Percentiles rank a stretch among this genome's conserved stretches.
Conservation (phyloP, 2,888 invertebrate genomes). For the Spisula subtruncata region DNA sequence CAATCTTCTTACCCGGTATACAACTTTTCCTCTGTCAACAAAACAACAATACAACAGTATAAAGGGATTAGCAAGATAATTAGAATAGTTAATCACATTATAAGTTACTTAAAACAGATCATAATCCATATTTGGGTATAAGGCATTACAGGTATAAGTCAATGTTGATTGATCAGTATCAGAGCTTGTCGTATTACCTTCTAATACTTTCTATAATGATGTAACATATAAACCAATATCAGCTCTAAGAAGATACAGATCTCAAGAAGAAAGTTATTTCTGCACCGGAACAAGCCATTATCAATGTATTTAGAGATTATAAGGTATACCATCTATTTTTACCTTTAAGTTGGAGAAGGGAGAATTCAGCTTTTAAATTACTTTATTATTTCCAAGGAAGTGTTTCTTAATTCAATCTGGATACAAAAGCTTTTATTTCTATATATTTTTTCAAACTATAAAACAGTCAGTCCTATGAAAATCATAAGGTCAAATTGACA, state of each 20-base stretch:
- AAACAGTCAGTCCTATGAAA: too few species aligned
- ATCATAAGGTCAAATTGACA: too few species aligned
- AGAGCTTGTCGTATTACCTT: neutral
- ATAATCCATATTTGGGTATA: neutral
- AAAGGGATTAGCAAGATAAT: slow-evolving; percentile 43
- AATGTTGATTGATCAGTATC: slow-evolving; percentile 5
- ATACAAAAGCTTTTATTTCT: too few species aligned
- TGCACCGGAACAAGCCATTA: neutral
- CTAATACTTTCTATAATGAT: neutral
- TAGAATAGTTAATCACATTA: slow-evolving; percentile 43
- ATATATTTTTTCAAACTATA: too few species aligned
- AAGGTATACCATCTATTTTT: too few species aligned
- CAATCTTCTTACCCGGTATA: neutral
- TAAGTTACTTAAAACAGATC: slow-evolving; percentile 33
- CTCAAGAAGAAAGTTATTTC: neutral
- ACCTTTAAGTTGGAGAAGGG: too few species aligned
- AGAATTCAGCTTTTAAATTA: too few species aligned
- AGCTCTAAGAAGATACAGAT: neutral
- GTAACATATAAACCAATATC: neutral
- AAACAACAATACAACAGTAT: slow-evolving; percentile 1
- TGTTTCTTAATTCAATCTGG: too few species aligned
- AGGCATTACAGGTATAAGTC: neutral
- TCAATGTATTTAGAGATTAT: too few species aligned
- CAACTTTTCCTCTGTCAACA: slow-evolving; percentile 13
- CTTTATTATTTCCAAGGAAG: too few species aligned